phyloP scores from a whole-genome alignment of 2,888 invertebrate genomes.

The Chrysopilus asiliformis region DNA sequence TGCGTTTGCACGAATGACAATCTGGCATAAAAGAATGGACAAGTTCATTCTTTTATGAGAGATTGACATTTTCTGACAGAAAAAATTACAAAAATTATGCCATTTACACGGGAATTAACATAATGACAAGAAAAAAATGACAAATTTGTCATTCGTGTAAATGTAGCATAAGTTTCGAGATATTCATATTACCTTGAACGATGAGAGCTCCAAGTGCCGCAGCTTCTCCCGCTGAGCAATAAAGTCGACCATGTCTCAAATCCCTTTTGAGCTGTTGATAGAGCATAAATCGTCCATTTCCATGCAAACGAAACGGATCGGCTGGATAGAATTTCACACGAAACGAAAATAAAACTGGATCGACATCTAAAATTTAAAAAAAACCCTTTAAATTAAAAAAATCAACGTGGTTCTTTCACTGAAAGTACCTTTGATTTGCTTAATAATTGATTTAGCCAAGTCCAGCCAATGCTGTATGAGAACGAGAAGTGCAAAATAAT shows the following conservation, averaged over 20 bases:
- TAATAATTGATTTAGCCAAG: slow-evolving; percentile 74
- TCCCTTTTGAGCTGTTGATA: slow-evolving; percentile 95
- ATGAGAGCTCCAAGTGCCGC: slow-evolving; percentile 83
- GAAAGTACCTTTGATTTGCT: slow-evolving; percentile 75
- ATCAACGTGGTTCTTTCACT: no score
- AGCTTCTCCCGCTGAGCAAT: slow-evolving; percentile 81
- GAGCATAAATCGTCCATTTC: slow-evolving; percentile 88
- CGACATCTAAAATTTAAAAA: slow-evolving; percentile 53
- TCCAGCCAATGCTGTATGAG: slow-evolving; percentile 84
- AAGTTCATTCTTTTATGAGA: no score
- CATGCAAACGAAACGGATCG: slow-evolving; percentile 82
- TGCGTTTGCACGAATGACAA: no score
- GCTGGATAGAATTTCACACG: slow-evolving; percentile 97
- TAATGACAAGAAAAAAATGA: no score
- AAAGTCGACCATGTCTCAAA: slow-evolving; percentile 84
- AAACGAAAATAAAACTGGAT: slow-evolving; percentile 86
- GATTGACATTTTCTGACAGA: no score
- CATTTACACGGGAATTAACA: no score
- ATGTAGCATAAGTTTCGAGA: no score
- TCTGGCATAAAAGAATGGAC: no score
- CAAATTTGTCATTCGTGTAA: no score
- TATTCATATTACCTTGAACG: no score
- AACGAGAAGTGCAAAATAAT: slow-evolving; percentile 3
- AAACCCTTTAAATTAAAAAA: background rate
- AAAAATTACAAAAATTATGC: no score